Evolutionary conservation across 1,140 invertebrate species (phyloP).

Genomic region (Sminthurides bifidus): DNA sequence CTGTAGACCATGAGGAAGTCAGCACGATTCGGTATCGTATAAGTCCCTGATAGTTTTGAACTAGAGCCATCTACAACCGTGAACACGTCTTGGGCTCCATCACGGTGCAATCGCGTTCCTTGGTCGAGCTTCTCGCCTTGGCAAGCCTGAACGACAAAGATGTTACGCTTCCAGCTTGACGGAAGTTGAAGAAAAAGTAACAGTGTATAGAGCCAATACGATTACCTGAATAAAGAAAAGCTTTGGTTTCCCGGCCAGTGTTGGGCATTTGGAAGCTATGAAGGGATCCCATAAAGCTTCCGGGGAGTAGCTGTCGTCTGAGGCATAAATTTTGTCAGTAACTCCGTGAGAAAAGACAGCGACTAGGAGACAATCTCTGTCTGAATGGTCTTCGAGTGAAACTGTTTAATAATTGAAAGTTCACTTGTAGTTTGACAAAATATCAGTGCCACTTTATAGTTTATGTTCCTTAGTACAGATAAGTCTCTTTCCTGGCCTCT

Average conservation of each 20-base stretch:
- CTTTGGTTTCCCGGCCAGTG: constrained; percentile 83
- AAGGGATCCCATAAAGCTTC: constrained; percentile 72
- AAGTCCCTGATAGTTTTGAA: too few species aligned
- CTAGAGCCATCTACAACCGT: too few species aligned
- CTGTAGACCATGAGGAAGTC: constrained; percentile 50
- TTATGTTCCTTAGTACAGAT: neutral
- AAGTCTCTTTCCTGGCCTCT: neutral
- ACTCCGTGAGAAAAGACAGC: constrained; percentile 83
- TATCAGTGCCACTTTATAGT: constrained; percentile 1
- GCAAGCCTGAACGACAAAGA: constrained; percentile 71
- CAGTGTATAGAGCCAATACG: too few species aligned
- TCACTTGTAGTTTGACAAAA: constrained; percentile 2
- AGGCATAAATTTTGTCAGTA: constrained; percentile 70
- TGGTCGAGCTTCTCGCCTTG: constrained; percentile 78
- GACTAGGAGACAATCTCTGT: constrained; percentile 65
- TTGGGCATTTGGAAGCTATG: constrained; percentile 71
- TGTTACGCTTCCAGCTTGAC: too few species aligned
- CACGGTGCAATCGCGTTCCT: constrained; percentile 35
- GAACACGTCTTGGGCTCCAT: too few species aligned
- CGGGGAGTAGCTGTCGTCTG: constrained; percentile 68
- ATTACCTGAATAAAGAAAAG: constrained; percentile 77
- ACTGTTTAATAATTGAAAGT: constrained; percentile 39
- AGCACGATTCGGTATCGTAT: constrained; percentile 45
- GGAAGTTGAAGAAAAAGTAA: too few species aligned
- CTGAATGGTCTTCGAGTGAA: constrained; percentile 56